Evolutionary conservation across 2,113 vertebrate species (phyloP), one percentile per base, ranked within the genome.

Genomic region (Colius striatus): DNA sequence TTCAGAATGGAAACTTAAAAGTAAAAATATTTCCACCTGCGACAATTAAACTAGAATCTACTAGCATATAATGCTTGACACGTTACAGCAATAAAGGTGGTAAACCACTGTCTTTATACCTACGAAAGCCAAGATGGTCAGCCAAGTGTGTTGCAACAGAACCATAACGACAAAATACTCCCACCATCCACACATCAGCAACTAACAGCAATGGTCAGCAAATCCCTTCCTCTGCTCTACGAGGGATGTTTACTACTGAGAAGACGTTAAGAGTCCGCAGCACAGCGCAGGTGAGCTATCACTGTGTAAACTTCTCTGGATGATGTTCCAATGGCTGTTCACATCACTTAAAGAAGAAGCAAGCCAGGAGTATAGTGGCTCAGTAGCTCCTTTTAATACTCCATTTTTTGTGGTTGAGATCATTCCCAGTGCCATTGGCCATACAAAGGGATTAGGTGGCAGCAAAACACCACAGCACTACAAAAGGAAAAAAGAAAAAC

Each of bases 31-130:
- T 97, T 98, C 98, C 98, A 99, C 97, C 98, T 98, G 98, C 98
- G 98, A 99, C 98, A 97, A 96, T 97, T 97, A 97, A 96, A 98
- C 98, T 98, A 98, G 97, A 93, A 98, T 98, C 98, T 98, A 98
- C 98, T 95, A 97, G 98, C 98, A 98, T 98, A 98, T 98, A 98
- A 98, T 98, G 98, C 98, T 98, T 97, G 98, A 99, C 98, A 99
- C 96, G 96, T 97, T 98, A 98, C 98, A 98, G 98, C 98, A 98
- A 98, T 97, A 93, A 98, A 97, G 98, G 98, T 98, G 98, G 98
- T 95, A 98, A 98, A 98, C 98, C 97, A 98, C 96, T 98, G 98
- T 98, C 98, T 98, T 97, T 97, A 98, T 97, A 98, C 96, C 98
- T 98, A 98, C 97, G 98, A 97, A 98, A 98, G 98, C 98, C 98